Conservation (phyloP, 2,113 vertebrate genomes). For the Delphinus delphis region DNA sequence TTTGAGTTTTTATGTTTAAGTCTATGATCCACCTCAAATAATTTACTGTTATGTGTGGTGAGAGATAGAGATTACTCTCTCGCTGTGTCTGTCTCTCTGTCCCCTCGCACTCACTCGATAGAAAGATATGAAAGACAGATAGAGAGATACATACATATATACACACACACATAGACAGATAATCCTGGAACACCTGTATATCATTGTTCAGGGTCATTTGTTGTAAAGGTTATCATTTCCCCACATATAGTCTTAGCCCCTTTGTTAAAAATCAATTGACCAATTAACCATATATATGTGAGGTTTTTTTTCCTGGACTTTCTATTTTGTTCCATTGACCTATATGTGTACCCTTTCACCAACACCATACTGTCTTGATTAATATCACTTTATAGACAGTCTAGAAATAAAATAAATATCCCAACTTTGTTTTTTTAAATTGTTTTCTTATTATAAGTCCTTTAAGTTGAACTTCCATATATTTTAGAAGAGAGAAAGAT, state of each 20-base stretch:
- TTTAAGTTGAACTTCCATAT: neutral
- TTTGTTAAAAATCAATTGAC: neutral
- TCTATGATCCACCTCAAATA: neutral
- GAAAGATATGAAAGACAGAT: neutral
- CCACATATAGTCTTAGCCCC: neutral
- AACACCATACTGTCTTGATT: neutral
- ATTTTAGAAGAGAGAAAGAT: neutral
- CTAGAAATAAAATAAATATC: neutral
- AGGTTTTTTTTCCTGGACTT: neutral
- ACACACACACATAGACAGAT: neutral
- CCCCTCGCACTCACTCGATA: neutral
- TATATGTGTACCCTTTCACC: neutral
- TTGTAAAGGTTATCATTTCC: neutral
- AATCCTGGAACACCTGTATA: neutral
- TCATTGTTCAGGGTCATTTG: neutral
- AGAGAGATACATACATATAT: neutral
- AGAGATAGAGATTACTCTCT: neutral
- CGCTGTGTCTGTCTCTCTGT: neutral
- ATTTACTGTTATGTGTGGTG: neutral
- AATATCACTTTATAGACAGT: neutral
- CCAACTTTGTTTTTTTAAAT: neutral
- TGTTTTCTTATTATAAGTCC: neutral
- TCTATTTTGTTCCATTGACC: neutral
- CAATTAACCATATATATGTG: neutral
- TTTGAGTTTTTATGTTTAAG: neutral